Evolutionary conservation across 2,888 invertebrate species (phyloP).

Genomic region (Chorisops tibialis): DNA sequence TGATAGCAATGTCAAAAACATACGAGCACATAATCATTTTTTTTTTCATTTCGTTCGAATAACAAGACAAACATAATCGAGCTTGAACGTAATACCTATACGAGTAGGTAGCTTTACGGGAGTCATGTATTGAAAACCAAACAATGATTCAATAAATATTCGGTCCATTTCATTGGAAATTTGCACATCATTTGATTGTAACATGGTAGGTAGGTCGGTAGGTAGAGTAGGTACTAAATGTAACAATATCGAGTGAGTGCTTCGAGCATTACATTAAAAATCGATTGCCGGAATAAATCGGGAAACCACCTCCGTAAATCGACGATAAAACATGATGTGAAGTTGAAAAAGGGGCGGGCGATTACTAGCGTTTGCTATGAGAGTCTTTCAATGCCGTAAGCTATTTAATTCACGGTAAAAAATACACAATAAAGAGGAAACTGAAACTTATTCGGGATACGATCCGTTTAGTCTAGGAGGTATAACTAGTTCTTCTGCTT

Average conservation of each 20-base stretch:
- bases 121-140: not conserved
- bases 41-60: no score
- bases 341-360: not conserved
- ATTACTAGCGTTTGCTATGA: no score
- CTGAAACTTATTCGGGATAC: not conserved
- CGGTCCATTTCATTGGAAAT: conserved; percentile 14
- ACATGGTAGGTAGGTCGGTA: not conserved
- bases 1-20: no score
- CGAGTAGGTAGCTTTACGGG: no score
- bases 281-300: conserved; percentile 8
- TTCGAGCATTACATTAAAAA: conserved; percentile 1
- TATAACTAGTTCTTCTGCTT: no score
- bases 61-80: no score
- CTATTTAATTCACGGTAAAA: conserved; percentile 18
- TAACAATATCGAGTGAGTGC: not conserved
- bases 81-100: no score
- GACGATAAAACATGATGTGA: not conserved
- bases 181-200: conserved; percentile 2
- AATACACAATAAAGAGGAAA: conserved; percentile 3
- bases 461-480: no score
- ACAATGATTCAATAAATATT: conserved; percentile 5
- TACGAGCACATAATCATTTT: no score
- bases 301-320: not conserved
- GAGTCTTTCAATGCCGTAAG: not conserved
- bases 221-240: not conserved